Evolutionary conservation across 2,113 vertebrate genomes (phyloP).

Genomic region (Nipponia nippon): DNA sequence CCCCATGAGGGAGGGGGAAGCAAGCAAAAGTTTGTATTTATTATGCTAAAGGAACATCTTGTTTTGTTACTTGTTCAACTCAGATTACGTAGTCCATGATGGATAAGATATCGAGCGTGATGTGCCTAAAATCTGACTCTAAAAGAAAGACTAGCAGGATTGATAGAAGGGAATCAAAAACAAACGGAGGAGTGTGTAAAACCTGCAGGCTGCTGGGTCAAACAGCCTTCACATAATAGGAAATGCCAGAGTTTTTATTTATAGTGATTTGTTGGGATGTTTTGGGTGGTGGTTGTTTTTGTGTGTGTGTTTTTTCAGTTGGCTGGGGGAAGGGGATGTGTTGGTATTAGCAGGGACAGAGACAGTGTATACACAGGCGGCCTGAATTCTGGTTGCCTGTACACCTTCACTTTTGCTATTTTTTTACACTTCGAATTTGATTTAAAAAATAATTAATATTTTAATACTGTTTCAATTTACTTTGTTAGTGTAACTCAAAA

Average conservation of each 20-base stretch:
- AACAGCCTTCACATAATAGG: background rate
- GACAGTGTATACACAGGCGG: no score
- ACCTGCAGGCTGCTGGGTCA: background rate
- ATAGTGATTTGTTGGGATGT: background rate
- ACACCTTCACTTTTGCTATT: background rate
- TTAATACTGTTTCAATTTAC: background rate
- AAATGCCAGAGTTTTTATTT: background rate
- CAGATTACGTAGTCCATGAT: no score
- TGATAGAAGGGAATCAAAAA: background rate
- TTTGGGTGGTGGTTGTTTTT: background rate
- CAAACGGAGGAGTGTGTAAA: background rate
- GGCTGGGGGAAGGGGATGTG: background rate
- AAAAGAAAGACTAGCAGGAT: no score
- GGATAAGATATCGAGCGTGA: rapidly evolving
- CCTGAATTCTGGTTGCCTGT: background rate
- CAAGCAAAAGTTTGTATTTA: background rate
- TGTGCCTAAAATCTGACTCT: background rate
- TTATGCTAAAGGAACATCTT: background rate
- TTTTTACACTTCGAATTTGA: background rate
- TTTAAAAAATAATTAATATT: background rate
- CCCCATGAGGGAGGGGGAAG: background rate
- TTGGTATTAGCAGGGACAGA: background rate
- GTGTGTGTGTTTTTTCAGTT: background rate
- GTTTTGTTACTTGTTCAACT: background rate
- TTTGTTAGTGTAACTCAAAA: background rate